Conservation (phyloP, 2,797 vertebrate genomes). For the Melanotaenia trifasciata region DNA sequence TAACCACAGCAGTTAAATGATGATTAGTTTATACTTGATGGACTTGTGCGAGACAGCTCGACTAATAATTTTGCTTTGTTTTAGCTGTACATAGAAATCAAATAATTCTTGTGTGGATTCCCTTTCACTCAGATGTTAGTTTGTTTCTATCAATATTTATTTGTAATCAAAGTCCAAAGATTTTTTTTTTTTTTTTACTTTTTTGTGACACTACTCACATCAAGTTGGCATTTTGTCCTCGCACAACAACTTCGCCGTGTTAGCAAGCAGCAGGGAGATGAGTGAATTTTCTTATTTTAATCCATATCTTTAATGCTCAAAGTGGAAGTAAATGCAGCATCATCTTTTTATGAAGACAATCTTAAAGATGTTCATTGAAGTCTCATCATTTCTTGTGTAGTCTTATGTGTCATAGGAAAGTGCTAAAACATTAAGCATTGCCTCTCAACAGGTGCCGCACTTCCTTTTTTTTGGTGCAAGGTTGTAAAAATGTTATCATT, state of each 20-base stretch:
- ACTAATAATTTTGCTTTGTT: background rate
- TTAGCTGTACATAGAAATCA: conserved; percentile 5
- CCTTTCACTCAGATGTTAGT: conserved; percentile 15
- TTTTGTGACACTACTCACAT: conserved; percentile 8
- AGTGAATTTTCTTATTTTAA: background rate
- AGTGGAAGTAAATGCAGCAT: background rate
- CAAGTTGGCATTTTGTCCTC: background rate
- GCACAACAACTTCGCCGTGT: background rate
- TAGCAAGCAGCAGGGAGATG: no score
- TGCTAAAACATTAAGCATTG: background rate
- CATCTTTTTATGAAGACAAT: background rate
- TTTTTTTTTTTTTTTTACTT: conserved; percentile 1
- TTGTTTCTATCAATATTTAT: conserved; percentile 55
- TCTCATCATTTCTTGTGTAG: conserved; percentile 1
- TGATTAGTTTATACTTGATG: background rate
- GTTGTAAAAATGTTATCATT: conserved; percentile 42
- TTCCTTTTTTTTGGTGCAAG: conserved; percentile 13
- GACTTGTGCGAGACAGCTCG: background rate
- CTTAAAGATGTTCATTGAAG: background rate
- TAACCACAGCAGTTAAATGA: background rate
- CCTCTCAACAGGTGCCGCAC: background rate
- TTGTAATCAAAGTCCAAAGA: conserved; percentile 57
- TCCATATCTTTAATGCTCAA: background rate
- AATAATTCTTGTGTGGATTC: background rate
- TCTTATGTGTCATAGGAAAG: background rate